Evolutionary conservation across 2,888 invertebrate species (phyloP), one percentile per base, ranked within the genome.

Genomic region (Suillia variegata): DNA sequence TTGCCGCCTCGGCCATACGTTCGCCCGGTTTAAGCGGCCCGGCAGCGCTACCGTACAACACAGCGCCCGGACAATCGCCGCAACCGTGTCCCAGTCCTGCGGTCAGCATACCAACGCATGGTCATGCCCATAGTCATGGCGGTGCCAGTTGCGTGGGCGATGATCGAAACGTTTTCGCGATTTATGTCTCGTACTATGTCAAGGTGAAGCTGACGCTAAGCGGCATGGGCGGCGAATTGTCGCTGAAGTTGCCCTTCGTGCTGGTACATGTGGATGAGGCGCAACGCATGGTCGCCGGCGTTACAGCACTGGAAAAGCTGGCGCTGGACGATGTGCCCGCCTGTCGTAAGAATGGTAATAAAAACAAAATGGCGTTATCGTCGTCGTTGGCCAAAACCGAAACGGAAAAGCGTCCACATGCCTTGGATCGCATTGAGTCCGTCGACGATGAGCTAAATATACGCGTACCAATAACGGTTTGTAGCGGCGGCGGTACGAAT

Each of bases 131-230:
- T 20, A 22, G 31, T 48, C 1, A 84, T 84, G 10, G 84, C 85
- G 13, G 69, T 85, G 86, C 88, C 0, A 89, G 65, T 13, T 54
- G 58, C 33, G 49, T 49, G 13, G 31, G 51, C 34, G 79, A 92
- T 65, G 92, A 92, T 67, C 86, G 93, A 61, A 94, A 94, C 79
- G 93, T 92, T 0, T 94, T 94, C 74, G 94, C 94, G 56, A 94
- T 94, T 70, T 94, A 94, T 83, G 94, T 94, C 10, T 93, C 93
- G 0, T 94, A 94, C 78, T 94, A 94, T 77, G 93, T 94, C 6
- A 94, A 94, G 86, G 90, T 94, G 0, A 93, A 93, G 81, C 84
- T 93, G 0, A 84, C 90, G 0, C 85, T 93, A 21, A 92, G 92
- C 61, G 88, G 91, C 2, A 91, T 94, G 86, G 92, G 92, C 0